A percentile compares a stretch with the other conserved stretches of the same genome.
phyloP scores from a whole-genome alignment of 2,888 invertebrate genomes.

The Alcis repandata region DNA sequence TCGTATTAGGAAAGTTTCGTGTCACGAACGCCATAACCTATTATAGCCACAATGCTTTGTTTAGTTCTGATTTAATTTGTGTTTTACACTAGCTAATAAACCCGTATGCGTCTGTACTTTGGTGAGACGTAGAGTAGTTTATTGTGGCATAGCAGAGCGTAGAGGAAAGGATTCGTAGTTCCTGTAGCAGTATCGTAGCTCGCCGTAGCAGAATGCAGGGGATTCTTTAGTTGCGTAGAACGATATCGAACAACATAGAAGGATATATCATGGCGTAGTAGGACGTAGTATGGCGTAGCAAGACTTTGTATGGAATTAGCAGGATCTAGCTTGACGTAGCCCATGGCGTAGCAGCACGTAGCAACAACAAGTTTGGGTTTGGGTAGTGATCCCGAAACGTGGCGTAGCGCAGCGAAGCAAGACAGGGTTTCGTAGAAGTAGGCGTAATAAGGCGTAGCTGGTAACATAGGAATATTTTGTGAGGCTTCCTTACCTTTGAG shows the following conservation, averaged over 20 bases:
- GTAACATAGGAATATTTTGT: not conserved
- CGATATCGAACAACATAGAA: too few relatives aligned
- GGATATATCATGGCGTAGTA: too few relatives aligned
- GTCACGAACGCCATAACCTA: constrained; percentile 53
- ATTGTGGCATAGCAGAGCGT: not conserved
- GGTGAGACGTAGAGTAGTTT: not conserved
- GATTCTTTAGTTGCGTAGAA: too few relatives aligned
- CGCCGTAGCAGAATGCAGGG: not conserved
- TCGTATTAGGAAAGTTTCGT: constrained; percentile 40
- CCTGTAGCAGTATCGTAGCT: not conserved
- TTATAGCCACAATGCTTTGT: constrained; percentile 30
- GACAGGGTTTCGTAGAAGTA: not conserved
- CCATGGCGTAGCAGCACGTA: not conserved
- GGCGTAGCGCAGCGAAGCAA: not conserved
- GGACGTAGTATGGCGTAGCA: not conserved
- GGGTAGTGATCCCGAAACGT: not conserved
- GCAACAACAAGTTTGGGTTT: not conserved
- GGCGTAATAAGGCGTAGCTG: too few relatives aligned
- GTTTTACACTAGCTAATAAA: constrained; percentile 4
- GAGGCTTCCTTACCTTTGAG: too few relatives aligned
- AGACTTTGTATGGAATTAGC: too few relatives aligned
- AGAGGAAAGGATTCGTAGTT: not conserved
- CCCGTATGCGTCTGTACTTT: not conserved
- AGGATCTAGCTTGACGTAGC: not conserved
- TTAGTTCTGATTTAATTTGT: constrained; percentile 38